These are phyloP conservation scores for Phrynocephalus versicolor DNA, from an alignment of 2,113 vertebrate species.

Conservation along the genomic window DNA sequence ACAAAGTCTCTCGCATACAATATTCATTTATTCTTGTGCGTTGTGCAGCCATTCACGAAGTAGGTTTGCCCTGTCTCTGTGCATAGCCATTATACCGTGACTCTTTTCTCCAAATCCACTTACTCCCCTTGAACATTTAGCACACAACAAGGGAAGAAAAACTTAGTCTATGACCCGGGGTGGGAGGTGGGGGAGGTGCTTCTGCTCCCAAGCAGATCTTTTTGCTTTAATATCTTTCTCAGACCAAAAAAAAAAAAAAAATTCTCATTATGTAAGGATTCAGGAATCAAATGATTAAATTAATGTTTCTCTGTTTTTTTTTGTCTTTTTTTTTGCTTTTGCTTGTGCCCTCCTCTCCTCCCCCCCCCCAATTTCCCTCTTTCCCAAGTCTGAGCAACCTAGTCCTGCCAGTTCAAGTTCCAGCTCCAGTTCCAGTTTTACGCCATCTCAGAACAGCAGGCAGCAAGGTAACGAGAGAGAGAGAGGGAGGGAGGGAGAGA, in stretches of 20 bases:
- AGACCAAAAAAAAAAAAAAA: neutral
- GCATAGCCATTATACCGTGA: neutral
- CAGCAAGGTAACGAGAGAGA: slow-evolving; percentile 87
- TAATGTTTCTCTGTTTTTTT: slow-evolving; percentile 36
- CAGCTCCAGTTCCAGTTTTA: slow-evolving; percentile 89
- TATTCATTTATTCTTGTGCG: neutral
- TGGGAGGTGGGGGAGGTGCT: neutral
- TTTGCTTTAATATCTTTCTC: slow-evolving; percentile 12
- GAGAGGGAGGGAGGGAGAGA: no score
- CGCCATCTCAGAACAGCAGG: slow-evolving; percentile 84
- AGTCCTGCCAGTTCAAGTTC: slow-evolving; percentile 94
- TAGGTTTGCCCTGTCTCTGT: neutral
- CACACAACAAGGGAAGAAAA: slow-evolving; percentile 9
- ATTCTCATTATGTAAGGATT: slow-evolving; percentile 5
- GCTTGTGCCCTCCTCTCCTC: slow-evolving; percentile 40
- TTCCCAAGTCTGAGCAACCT: slow-evolving; percentile 87
- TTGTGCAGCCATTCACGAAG: slow-evolving; percentile 11
- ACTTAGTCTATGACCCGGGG: neutral
- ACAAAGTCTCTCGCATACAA: neutral
- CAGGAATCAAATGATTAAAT: slow-evolving; percentile 17
- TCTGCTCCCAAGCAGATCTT: neutral
- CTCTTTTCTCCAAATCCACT: neutral
- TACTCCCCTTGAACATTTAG: neutral
- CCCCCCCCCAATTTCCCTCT: neutral
- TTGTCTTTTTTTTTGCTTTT: slow-evolving; percentile 37